These are phyloP conservation scores for Trichacis sp. DNA, from an alignment of 2,888 invertebrate genomes.

Conservation along the genomic window DNA sequence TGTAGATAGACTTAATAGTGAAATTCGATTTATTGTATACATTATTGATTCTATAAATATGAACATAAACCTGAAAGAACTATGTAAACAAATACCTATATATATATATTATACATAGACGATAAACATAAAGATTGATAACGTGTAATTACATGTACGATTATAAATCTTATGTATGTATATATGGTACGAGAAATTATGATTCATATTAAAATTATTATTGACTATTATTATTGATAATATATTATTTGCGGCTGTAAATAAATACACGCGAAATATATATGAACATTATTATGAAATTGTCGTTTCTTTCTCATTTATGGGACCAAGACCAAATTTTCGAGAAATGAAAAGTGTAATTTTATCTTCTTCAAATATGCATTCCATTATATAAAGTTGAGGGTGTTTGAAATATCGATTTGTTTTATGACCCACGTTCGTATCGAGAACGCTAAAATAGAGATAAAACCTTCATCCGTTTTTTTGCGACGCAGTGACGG, in stretches of 20 bases:
- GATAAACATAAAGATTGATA: slow-evolving; percentile 55
- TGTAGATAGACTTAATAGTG: slow-evolving; percentile 62
- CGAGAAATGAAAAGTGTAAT: no score
- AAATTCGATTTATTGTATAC: slow-evolving; percentile 62
- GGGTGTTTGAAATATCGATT: no score
- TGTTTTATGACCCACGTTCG: no score
- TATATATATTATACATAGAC: slow-evolving; percentile 59
- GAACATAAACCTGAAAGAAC: slow-evolving; percentile 51
- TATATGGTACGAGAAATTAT: slow-evolving; percentile 56
- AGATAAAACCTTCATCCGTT: no score
- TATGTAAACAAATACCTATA: slow-evolving; percentile 48
- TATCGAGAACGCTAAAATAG: no score
- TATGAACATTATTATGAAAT: slow-evolving; percentile 66
- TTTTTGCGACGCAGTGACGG: no score
- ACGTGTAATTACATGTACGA: slow-evolving; percentile 59
- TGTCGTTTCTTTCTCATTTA: slow-evolving; percentile 13
- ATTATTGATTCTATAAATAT: slow-evolving; percentile 61
- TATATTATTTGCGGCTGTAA: slow-evolving; percentile 69
- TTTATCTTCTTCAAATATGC: no score
- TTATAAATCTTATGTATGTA: slow-evolving; percentile 50
- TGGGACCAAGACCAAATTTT: no score
- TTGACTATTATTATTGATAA: slow-evolving; percentile 47
- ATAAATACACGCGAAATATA: slow-evolving; percentile 68
- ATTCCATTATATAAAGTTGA: no score
- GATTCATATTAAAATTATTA: slow-evolving; percentile 46